Conservation (phyloP, 92 coral and sea anemone species). For the Parazoanthus swiftii region DNA sequence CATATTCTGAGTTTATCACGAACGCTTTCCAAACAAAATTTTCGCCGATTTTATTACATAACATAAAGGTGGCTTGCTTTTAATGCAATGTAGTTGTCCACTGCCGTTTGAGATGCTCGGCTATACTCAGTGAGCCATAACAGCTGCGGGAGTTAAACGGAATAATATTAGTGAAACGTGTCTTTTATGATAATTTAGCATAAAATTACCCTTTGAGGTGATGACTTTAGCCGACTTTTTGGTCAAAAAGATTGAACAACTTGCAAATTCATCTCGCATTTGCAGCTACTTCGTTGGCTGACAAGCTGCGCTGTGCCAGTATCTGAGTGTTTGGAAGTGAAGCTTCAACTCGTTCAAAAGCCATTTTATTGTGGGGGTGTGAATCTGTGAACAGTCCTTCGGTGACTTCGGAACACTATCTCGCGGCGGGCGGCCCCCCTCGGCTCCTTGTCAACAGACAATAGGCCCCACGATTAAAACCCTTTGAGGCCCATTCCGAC, state of each 20-base stretch:
- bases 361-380: slow-evolving; percentile 44
- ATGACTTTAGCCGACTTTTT: slow-evolving; percentile 28
- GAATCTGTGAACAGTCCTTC: slow-evolving; percentile 32
- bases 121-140: slow-evolving; percentile 32
- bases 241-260: slow-evolving; percentile 13
- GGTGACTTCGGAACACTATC: slow-evolving; percentile 19
- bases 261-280: background rate
- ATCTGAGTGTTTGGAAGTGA: background rate
- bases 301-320: background rate
- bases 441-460: slow-evolving; percentile 57
- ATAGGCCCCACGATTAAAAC: slow-evolving; percentile 64
- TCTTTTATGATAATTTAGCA: slow-evolving; percentile 84
- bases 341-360: slow-evolving; percentile 31
- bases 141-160: slow-evolving; percentile 73
- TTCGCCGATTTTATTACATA: slow-evolving; percentile 11
- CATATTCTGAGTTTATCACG: background rate
- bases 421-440: slow-evolving; percentile 62
- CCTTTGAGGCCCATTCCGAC: slow-evolving; percentile 58
- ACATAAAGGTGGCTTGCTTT: background rate
- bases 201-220: slow-evolving; percentile 88
- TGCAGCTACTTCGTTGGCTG: background rate
- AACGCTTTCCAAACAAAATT: background rate
- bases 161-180: slow-evolving; percentile 48
- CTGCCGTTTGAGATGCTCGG: slow-evolving; percentile 25
- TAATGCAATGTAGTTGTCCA: background rate